A percentile compares a stretch with the other conserved stretches of the same genome.
Conservation (phyloP, 2,113 vertebrate species). For the Dipodomys spectabilis region DNA sequence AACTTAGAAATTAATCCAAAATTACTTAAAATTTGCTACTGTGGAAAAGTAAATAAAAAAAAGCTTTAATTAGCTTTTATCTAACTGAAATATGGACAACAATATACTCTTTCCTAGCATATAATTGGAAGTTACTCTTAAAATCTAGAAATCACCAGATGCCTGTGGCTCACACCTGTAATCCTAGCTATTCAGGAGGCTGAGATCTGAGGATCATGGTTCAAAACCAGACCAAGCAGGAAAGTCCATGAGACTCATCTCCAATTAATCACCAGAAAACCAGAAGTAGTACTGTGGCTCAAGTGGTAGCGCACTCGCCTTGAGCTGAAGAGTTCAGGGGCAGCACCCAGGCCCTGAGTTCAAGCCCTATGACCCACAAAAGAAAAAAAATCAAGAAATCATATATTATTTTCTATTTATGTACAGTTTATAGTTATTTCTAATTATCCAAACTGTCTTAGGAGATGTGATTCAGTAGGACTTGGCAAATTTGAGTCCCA, state of each 20-base stretch:
- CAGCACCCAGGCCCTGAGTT: too few relatives aligned
- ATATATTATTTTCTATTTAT: background rate
- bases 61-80: conserved; percentile 16
- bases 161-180: too few relatives aligned
- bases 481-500: background rate
- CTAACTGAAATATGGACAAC: conserved; percentile 6
- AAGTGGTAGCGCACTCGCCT: too few relatives aligned
- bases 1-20: conserved; percentile 18
- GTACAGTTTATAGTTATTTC: background rate
- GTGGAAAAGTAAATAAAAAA: conserved; percentile 46
- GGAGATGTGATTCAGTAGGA: background rate
- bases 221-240: too few relatives aligned
- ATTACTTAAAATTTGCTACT: conserved; percentile 15
- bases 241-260: too few relatives aligned
- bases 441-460: background rate
- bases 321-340: too few relatives aligned
- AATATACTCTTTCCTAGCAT: background rate
- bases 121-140: background rate
- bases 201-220: too few relatives aligned
- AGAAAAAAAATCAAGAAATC: background rate
- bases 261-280: too few relatives aligned
- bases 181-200: too few relatives aligned
- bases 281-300: too few relatives aligned
- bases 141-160: background rate
- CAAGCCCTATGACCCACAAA: too few relatives aligned